phyloP scores from a whole-genome alignment of 2,888 invertebrate species.

The Tetragnatha montana region DNA sequence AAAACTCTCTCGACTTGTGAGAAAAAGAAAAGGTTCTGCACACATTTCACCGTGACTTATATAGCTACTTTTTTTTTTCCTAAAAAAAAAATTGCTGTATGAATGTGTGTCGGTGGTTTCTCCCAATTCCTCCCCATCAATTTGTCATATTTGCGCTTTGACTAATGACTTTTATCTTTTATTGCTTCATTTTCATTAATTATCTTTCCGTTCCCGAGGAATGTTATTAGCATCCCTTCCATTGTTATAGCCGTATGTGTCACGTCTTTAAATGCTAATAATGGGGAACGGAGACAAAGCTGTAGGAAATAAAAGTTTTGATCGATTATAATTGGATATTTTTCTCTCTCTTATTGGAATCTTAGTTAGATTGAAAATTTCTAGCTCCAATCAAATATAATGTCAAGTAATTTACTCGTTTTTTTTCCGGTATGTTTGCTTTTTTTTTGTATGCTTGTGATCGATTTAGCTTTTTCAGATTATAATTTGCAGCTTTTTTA shows the following conservation, averaged over 20 bases:
- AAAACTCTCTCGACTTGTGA: not conserved
- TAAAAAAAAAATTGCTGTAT: not conserved
- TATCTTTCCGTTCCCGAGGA: not conserved
- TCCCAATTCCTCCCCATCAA: not conserved
- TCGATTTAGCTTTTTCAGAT: too few species aligned
- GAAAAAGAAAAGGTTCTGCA: not conserved
- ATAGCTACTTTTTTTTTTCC: not conserved
- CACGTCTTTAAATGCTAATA: not conserved
- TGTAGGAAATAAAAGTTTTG: not conserved
- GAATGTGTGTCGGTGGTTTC: not conserved
- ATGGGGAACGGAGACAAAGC: not conserved
- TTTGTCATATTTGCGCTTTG: conserved; percentile 32
- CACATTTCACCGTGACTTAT: not conserved
- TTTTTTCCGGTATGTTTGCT: not conserved
- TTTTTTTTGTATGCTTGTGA: not conserved
- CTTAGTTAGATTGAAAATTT: not conserved
- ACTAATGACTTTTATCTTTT: conserved; percentile 39
- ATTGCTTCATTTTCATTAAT: conserved; percentile 47
- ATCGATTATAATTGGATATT: not conserved
- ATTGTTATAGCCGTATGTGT: conserved; percentile 8
- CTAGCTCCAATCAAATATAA: not conserved
- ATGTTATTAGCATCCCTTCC: not conserved
- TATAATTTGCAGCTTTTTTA: too few species aligned
- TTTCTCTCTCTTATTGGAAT: not conserved
- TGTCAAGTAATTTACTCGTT: not conserved